These are phyloP conservation scores for Daubentonia madagascariensis DNA, from an alignment of 2,113 vertebrate species.

Conservation along the genomic window DNA sequence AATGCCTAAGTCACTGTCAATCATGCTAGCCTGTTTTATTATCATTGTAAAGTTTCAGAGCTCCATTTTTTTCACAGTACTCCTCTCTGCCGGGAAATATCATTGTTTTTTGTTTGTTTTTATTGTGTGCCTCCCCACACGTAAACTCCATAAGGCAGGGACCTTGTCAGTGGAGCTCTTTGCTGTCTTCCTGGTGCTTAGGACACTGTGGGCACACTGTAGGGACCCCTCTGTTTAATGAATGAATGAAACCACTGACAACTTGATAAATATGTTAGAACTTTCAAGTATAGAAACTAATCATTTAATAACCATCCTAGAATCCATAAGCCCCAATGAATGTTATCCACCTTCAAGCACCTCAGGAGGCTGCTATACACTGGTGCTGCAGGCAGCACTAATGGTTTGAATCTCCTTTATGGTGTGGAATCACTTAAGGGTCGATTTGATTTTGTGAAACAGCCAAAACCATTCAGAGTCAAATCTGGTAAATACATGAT, in stretches of 20 bases:
- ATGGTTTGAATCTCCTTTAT: neutral
- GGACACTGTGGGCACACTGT: neutral
- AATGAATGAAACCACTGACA: conserved; percentile 1
- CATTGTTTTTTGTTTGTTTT: neutral
- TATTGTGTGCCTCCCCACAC: neutral
- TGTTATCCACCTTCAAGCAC: neutral
- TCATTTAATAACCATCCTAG: neutral
- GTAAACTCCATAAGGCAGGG: neutral
- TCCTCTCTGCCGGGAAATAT: neutral
- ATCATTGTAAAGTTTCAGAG: neutral
- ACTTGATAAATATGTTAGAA: neutral
- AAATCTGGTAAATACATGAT: conserved; percentile 15
- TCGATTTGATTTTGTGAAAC: neutral
- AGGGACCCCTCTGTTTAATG: neutral
- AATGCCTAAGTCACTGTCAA: neutral
- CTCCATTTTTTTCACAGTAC: neutral
- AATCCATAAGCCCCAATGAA: neutral
- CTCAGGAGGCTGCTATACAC: neutral
- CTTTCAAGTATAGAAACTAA: conserved; percentile 28
- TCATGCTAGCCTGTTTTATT: neutral
- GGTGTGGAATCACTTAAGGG: neutral
- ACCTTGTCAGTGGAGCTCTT: neutral
- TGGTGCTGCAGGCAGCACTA: neutral
- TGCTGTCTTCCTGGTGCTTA: neutral
- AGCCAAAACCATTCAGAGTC: neutral